These are phyloP conservation scores for Strigamia crassipes DNA, from an alignment of 2,888 invertebrate species.

Conservation along the genomic window DNA sequence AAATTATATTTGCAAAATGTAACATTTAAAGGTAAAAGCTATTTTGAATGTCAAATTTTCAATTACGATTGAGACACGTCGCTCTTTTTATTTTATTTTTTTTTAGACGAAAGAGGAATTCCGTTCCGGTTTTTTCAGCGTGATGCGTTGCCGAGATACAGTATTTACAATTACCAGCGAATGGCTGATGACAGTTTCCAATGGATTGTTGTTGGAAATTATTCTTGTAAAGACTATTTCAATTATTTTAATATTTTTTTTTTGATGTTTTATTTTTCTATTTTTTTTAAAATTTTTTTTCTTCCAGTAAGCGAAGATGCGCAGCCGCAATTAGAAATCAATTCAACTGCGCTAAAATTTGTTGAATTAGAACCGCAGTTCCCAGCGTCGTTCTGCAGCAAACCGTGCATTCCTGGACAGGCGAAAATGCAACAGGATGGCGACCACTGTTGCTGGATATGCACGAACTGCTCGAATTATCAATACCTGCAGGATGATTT, in stretches of 20 bases:
- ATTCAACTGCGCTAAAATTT: constrained; percentile 54
- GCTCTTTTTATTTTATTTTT: constrained; percentile 16
- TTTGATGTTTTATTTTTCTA: not conserved
- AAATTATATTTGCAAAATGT: constrained; percentile 61
- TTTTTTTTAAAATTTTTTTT: not conserved
- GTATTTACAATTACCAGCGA: constrained; percentile 63
- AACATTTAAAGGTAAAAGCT: constrained; percentile 61
- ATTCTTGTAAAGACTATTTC: constrained; percentile 55
- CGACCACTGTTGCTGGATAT: constrained; percentile 65
- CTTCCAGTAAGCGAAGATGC: constrained; percentile 57
- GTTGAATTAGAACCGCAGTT: constrained; percentile 52
- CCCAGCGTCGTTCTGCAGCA: constrained; percentile 61
- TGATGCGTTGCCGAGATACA: constrained; percentile 65
- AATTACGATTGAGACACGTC: not conserved
- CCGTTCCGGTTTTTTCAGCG: constrained; percentile 62
- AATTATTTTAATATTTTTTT: not conserved
- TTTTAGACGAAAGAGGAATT: constrained; percentile 61
- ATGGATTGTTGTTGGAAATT: constrained; percentile 63
- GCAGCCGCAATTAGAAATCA: constrained; percentile 56
- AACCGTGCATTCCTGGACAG: constrained; percentile 58
- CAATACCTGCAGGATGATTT: constrained; percentile 60
- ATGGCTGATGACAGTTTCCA: constrained; percentile 55
- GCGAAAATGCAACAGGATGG: constrained; percentile 53
- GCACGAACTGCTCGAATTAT: constrained; percentile 61
- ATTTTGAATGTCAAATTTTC: too few relatives aligned